phyloP scores from a whole-genome alignment of 2,797 vertebrate species.

The Erithacus rubecula region DNA sequence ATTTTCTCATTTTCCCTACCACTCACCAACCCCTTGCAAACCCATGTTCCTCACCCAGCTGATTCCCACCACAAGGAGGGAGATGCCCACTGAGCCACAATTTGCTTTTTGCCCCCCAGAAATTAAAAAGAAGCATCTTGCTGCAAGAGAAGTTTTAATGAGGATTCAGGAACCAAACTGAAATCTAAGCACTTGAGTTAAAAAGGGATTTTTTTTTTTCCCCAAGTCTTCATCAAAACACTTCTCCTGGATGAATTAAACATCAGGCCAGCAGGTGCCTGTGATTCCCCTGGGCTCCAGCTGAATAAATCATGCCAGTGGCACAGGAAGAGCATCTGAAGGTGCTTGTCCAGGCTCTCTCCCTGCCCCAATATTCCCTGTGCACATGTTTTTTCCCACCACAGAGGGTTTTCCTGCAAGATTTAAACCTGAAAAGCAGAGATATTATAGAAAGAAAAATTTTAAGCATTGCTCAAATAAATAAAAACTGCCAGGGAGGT shows the following conservation, averaged over 20 bases:
- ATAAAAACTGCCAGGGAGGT: background rate
- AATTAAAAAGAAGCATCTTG: background rate
- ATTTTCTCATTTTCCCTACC: background rate
- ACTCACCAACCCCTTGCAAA: background rate
- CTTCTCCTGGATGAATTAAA: slow-evolving; percentile 69
- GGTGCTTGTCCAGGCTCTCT: slow-evolving; percentile 78
- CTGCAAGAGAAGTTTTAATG: slow-evolving; percentile 41
- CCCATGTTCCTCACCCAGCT: background rate
- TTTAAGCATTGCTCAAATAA: background rate
- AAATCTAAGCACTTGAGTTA: slow-evolving; percentile 39
- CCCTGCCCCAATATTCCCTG: slow-evolving; percentile 64
- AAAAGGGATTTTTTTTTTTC: background rate
- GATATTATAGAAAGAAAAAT: background rate
- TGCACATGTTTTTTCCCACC: slow-evolving; percentile 17
- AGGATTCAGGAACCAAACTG: background rate
- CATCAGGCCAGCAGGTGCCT: slow-evolving; percentile 81
- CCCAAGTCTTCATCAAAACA: slow-evolving; percentile 62
- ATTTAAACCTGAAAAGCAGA: background rate
- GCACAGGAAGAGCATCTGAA: slow-evolving; percentile 77
- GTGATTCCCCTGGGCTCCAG: slow-evolving; percentile 62
- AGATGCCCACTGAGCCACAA: background rate
- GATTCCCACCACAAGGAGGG: background rate
- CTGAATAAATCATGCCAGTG: slow-evolving; percentile 81
- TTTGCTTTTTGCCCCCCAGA: background rate
- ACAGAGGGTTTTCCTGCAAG: background rate